Evolutionary conservation across 1,140 invertebrate genomes (phyloP).

Genomic region (Tetramorium parvispinum): DNA sequence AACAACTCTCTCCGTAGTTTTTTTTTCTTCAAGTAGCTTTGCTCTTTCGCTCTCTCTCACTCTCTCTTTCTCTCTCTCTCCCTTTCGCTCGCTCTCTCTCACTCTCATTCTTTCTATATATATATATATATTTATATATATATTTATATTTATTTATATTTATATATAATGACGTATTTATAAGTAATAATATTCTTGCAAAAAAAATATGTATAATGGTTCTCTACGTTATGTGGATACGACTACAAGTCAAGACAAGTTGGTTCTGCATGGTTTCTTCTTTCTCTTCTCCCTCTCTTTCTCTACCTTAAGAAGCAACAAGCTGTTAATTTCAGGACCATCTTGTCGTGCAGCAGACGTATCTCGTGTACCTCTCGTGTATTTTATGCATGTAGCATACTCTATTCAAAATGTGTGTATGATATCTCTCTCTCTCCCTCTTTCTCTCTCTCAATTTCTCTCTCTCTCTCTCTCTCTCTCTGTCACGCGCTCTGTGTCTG

Average conservation of each 20-base stretch:
- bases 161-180: constrained; percentile 83
- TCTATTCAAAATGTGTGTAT: constrained; percentile 76
- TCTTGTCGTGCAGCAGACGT: constrained; percentile 74
- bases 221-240: constrained; percentile 80
- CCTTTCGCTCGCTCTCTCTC: constrained; percentile 46
- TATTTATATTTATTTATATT: constrained; percentile 29
- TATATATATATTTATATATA: not conserved
- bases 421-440: not conserved
- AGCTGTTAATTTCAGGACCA: constrained; percentile 65
- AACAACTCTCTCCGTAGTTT: constrained; percentile 67
- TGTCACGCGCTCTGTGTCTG: constrained; percentile 60
- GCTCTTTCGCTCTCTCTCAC: constrained; percentile 52
- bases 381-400: constrained; percentile 72
- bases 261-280: constrained; percentile 58
- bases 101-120: constrained; percentile 31
- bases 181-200: constrained; percentile 84
- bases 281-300: constrained; percentile 22
- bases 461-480: not conserved
- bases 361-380: constrained; percentile 57
- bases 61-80: constrained; percentile 50
- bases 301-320: constrained; percentile 29
- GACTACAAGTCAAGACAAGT: constrained; percentile 75
- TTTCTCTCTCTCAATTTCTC: no score
- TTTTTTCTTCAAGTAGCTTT: constrained; percentile 50
- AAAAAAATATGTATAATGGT: constrained; percentile 80